Conservation (phyloP, 2,888 invertebrate genomes). For the Apotomis turbidana region DNA sequence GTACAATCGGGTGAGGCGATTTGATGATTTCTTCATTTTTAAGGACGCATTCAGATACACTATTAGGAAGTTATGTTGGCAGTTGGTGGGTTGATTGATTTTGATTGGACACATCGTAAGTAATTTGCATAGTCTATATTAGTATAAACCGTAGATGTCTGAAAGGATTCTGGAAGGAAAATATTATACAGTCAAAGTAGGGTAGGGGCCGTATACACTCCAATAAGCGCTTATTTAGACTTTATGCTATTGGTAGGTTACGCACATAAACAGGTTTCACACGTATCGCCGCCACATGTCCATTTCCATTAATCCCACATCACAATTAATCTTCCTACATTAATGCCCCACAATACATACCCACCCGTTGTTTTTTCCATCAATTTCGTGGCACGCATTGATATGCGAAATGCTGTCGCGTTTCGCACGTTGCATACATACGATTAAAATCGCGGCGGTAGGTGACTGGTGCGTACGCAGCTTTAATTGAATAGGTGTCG, state of each 20-base stretch:
- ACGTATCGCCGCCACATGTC: neutral
- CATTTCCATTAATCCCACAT: constrained; percentile 23
- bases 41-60: constrained; percentile 31
- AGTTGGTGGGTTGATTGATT: constrained; percentile 35
- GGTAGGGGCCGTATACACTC: no score
- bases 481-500: constrained; percentile 82
- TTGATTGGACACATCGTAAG: constrained; percentile 16
- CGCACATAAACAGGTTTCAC: neutral
- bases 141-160: no score
- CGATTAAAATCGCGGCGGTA: constrained; percentile 82
- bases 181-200: neutral
- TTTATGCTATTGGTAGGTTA: neutral
- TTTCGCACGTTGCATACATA: constrained; percentile 81
- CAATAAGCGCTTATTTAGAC: neutral
- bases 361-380: constrained; percentile 68
- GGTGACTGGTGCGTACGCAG: constrained; percentile 76
- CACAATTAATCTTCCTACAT: constrained; percentile 28
- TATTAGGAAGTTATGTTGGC: constrained; percentile 31
- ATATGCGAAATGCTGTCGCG: constrained; percentile 78
- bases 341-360: constrained; percentile 59
- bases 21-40: constrained; percentile 2
- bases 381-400: constrained; percentile 76
- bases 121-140: neutral
- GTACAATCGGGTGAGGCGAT: neutral
- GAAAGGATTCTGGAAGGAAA: neutral